Evolutionary conservation across 1,140 invertebrate genomes (phyloP), one percentile per base, ranked within the genome.

Genomic region (Trachymyrmex septentrionalis): DNA sequence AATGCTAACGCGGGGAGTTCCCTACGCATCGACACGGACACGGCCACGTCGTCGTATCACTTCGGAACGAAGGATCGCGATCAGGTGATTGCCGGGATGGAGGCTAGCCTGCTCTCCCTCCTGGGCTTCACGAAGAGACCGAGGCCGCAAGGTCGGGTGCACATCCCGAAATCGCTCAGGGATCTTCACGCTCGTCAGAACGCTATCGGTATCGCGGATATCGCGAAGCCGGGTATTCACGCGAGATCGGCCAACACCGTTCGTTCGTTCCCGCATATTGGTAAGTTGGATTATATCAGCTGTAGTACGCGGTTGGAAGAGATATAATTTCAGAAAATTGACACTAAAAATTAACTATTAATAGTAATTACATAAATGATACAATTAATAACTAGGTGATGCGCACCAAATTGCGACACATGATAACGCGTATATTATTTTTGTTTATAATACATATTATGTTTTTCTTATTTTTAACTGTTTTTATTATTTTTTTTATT

Each of bases 231-330:
- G 86, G 97, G 97, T 73, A 94, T 97, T 84, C 95, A 97, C 87
- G 96, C 96, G 14, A 95, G 96, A 84, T 96, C 96, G 77, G 97
- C 98, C 84, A 99, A 99, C 95, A 99, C 98, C 57, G 97, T 98
- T 55, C 96, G 98, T 88, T 98, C 97, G 94, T 99, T 98, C 95
- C 96, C 96, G 90, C 98, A 98, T 95, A 95, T 96, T 95, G 97
- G 97, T 98, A 94, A 96, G 96, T 96, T 50, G n/a, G 5, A 69
- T 12, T 38, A 44, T 21, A 1, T 67, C 19, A n/a, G 7, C 10
- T 24, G 55, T 21, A 59, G 0, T 12, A 21, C 9, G 3, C 9
- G 3, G 9, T 63, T 64, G 16, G 27, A n/a, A 34, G 2, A 34
- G 9, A 6, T 6, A 64, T 6, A 34, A 34, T 64, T 64, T 34